Base-by-base conservation (phyloP, 2,888 invertebrate genomes). In the Caenorhabditis sp. region DNA sequence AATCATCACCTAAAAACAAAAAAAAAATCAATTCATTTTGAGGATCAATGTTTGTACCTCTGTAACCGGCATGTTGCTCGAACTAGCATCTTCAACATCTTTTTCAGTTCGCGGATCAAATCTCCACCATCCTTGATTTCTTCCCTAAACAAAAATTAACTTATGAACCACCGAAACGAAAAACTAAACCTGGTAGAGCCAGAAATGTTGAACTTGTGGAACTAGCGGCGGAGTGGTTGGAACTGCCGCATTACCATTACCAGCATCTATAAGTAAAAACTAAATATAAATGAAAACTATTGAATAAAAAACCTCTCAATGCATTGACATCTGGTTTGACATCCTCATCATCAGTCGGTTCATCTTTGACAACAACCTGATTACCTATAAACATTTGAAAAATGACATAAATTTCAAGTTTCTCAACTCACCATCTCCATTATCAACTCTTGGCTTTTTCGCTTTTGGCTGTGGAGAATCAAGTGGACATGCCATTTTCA, bases 81-180 rank as follows among this genome's bases (percentile, higher is more conserved):
- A 12, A 43, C 56, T 65, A 14, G 73, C 77, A 12, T 59, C 73
- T 36, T 76, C 77, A 26, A 83, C 70, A 23, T 80, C 79, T 21
- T 70, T 71, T 63, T 83, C 83, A 25, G 63, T 63, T 31, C 75
- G 63, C 12, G 82, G 82, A 54, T 83, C 81, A 65, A 74, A 83
- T n/a, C 83, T 54, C 83, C 83, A 83, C 83, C 83, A 83, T 20
- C 80, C 76, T 12, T 68, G 57, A 4, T 62, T 53, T 21, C 76
- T 66, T n/a, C 67, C 78, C 52, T 70, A 20, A 36, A n/a, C n/a
- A 50, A 50, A 12, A 50, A 3, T 5, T 66, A 20, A 73, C 76
- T 31, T 59, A n/a, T n/a, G n/a, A n/a, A n/a, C n/a, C n/a, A n/a
- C n/a, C n/a, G n/a, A n/a, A n/a, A n/a, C n/a, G 10, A 31, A 31